Evolutionary conservation across 2,113 vertebrate genomes (phyloP), one percentile per base, ranked within the genome.

Genomic region (Rhodinocichla rosea): DNA sequence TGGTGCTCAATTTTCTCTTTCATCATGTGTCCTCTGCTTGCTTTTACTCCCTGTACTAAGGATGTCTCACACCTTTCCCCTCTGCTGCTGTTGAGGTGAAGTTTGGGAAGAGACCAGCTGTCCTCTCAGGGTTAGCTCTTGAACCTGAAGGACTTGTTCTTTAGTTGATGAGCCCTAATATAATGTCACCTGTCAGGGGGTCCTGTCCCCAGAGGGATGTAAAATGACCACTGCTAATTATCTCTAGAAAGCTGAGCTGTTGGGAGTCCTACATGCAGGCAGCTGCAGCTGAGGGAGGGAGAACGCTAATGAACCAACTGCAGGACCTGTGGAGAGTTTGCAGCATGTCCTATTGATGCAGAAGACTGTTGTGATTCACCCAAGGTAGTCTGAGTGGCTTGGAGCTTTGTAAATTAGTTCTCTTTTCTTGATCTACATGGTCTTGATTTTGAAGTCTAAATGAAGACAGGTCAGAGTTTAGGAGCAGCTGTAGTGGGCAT

Each of bases 261-360:
- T 83, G 35, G 28, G 39, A 74, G n/a, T 52, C 35, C 80, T 55
- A 10, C 22, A 27, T 0, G 0, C 35, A 60, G 40, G 28, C 26
- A 47, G 37, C 18, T n/a, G 42, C 47, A 62, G 45, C 67, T 83
- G 60, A 76, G 55, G 40, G 24, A 20, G 49, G 47, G 27, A 57
- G 56, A 57, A 70, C 87, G 50, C 27, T 63, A 53, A 17, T 6
- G 64, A 75, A n/a, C n/a, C 37, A 67, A 7, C 26, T 77, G 20
- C 27, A 65, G 47, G 49, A 47, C 35, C 64, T 13, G 0, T 37
- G 62, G 20, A 52, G 88, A 55, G 22, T 52, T 71, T 90, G 44
- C n/a, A 71, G n/a, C 18, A 11, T 0, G 3, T 60, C 27, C 56
- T 77, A 6, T 69, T 57, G 35, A 17, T 3, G 11, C 32, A 73